Conservation (phyloP, 2,797 vertebrate species). For the Simalia tracyae region DNA sequence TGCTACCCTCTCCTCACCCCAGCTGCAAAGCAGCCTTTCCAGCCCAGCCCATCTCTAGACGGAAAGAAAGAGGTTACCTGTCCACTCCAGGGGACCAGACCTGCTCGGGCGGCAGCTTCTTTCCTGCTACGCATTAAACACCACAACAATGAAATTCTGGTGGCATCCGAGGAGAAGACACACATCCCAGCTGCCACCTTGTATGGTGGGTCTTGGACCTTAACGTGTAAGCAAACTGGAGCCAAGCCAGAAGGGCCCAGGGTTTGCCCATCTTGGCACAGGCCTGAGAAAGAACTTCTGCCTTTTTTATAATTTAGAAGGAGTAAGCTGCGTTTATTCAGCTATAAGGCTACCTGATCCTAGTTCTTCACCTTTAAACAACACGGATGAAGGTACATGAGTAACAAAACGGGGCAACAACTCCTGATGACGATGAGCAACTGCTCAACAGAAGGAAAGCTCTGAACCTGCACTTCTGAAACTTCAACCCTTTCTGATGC, state of each 20-base stretch:
- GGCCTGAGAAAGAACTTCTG: neutral
- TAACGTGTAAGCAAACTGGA: neutral
- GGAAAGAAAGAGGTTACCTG: neutral
- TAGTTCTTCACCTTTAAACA: neutral
- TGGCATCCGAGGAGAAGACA: neutral
- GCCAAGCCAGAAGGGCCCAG: neutral
- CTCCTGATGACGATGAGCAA: neutral
- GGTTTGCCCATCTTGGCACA: neutral
- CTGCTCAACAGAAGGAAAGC: neutral
- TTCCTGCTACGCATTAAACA: slow-evolving; percentile 1
- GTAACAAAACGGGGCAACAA: neutral
- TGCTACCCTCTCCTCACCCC: too few relatives aligned
- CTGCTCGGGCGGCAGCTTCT: neutral
- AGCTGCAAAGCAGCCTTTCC: neutral
- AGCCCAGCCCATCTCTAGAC: neutral
- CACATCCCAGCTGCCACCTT: neutral
- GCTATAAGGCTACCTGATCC: neutral
- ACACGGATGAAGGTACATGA: neutral
- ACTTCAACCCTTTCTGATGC: neutral
- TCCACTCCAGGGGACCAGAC: neutral
- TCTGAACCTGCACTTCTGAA: neutral
- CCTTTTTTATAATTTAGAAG: neutral
- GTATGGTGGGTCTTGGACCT: neutral
- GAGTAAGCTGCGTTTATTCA: neutral
- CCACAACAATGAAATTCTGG: neutral